Conservation (phyloP, 2,888 invertebrate species). For the Cantharis rustica region DNA sequence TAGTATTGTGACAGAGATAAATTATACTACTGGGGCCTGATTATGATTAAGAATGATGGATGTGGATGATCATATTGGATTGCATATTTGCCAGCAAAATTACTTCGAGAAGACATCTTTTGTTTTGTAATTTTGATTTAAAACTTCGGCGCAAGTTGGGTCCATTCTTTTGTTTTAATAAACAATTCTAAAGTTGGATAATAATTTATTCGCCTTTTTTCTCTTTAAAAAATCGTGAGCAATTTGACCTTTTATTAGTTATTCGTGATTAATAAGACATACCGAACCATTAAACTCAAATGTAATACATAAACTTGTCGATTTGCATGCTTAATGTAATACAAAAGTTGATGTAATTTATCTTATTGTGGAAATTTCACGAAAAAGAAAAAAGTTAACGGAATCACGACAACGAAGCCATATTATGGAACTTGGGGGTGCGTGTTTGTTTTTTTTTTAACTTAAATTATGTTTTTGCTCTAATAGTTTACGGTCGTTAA, state of each 20-base stretch:
- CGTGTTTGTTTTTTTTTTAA: not conserved
- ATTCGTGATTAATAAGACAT: slow-evolving; percentile 1
- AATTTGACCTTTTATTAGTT: not conserved
- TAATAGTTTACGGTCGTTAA: not conserved
- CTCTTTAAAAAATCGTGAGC: not conserved
- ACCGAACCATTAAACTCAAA: not conserved
- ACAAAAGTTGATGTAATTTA: slow-evolving; percentile 16
- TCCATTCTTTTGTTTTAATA: not conserved
- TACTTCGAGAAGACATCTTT: not conserved
- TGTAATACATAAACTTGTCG: slow-evolving; percentile 12
- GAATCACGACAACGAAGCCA: slow-evolving; percentile 10
- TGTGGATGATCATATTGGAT: not conserved
- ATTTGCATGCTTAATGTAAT: slow-evolving; percentile 15
- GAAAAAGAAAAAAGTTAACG: not conserved
- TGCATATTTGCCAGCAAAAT: not conserved
- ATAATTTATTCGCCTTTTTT: not conserved
- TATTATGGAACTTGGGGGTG: not conserved
- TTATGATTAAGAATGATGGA: slow-evolving; percentile 3
- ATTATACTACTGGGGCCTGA: not conserved
- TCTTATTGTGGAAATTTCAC: slow-evolving; percentile 3
- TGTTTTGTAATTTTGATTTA: not conserved
- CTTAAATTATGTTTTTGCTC: not conserved
- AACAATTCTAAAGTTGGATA: not conserved
- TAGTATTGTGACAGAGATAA: not conserved
- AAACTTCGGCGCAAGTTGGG: not conserved